These are phyloP conservation scores for Scalopus aquaticus DNA, from an alignment of 2,113 vertebrate species.

Conservation along the genomic window DNA sequence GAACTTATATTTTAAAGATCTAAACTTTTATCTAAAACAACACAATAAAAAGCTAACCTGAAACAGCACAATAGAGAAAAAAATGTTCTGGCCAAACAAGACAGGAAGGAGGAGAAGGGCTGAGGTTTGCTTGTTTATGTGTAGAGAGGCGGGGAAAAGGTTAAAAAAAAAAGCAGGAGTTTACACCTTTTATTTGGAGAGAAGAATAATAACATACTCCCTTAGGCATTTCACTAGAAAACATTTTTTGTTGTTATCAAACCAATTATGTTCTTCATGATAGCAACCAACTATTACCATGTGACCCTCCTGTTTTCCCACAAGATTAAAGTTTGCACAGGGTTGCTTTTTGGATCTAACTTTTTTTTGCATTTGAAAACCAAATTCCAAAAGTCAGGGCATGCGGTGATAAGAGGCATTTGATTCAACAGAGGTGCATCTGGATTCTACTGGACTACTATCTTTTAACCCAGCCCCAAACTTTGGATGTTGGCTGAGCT, in stretches of 20 bases:
- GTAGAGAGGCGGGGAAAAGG: not conserved
- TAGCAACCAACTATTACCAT: slow-evolving; percentile 52
- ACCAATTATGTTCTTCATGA: slow-evolving; percentile 65
- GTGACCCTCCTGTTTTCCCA: slow-evolving; percentile 64
- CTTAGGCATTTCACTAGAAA: slow-evolving; percentile 48
- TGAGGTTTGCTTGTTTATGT: slow-evolving; percentile 32
- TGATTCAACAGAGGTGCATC: slow-evolving; percentile 44
- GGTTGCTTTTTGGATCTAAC: slow-evolving; percentile 34
- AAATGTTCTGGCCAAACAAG: not conserved
- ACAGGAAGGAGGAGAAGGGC: not conserved
- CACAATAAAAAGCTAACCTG: not conserved
- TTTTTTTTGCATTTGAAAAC: slow-evolving; percentile 51
- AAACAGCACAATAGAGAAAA: not conserved
- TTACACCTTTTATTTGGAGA: slow-evolving; percentile 23
- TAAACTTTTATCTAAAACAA: slow-evolving; percentile 47
- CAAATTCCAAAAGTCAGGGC: slow-evolving; percentile 31
- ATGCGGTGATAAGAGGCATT: not conserved
- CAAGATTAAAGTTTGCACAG: slow-evolving; percentile 57
- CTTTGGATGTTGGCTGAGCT: not conserved
- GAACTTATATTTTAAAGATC: not conserved
- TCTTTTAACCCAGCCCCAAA: slow-evolving; percentile 29
- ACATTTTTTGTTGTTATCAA: slow-evolving; percentile 61
- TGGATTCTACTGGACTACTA: not conserved
- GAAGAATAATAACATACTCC: slow-evolving; percentile 32
- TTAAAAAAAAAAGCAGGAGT: not conserved